Evolutionary conservation across 2,797 vertebrate genomes (phyloP).

Genomic region (Amazona finschi): DNA sequence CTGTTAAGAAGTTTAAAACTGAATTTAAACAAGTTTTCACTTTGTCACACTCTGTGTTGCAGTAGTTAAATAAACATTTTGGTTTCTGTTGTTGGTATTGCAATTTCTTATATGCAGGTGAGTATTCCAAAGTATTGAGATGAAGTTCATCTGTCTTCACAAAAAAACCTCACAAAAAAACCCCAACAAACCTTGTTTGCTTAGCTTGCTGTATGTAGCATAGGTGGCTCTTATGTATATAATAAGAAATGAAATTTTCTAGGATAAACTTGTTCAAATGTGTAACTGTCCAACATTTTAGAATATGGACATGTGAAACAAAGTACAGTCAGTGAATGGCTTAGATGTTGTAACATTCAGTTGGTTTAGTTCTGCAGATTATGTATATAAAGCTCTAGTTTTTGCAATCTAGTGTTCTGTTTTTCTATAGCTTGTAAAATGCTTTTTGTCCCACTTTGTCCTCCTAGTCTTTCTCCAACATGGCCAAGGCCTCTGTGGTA

Average conservation of each 20-base stretch:
- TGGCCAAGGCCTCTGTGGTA: neutral
- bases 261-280: neutral
- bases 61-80: neutral
- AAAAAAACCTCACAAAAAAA: neutral
- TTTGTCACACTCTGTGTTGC: neutral
- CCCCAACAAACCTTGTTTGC: neutral
- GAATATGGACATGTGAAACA: neutral
- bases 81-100: neutral
- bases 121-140: neutral
- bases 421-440: neutral
- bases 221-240: neutral
- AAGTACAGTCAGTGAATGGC: neutral
- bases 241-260: neutral
- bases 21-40: neutral
- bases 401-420: fast-evolving
- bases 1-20: neutral
- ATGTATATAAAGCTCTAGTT: neutral
- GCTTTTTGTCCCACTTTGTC: neutral
- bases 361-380: neutral
- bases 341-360: neutral
- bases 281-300: neutral
- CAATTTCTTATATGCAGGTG: neutral
- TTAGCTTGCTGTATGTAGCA: neutral
- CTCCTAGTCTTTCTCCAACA: neutral
- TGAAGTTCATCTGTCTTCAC: neutral